Base-by-base conservation (phyloP, 2,888 invertebrate genomes). In the Sinodicranocentrus sp. region DNA sequence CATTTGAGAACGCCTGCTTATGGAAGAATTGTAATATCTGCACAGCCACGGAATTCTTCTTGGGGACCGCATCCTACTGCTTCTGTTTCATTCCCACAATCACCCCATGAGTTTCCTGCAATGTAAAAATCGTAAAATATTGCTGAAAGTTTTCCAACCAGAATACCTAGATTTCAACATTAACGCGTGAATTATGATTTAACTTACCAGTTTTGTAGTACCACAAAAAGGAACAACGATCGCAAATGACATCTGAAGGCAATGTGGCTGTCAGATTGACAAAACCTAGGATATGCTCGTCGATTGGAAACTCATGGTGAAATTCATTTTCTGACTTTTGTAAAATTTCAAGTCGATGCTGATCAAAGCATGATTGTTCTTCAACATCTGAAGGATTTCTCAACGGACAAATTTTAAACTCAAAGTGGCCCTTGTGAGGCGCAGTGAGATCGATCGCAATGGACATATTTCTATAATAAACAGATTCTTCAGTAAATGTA, bases 41-140 rank as follows among this genome's bases (percentile, higher is more conserved):
- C 68, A 39, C 86, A 86, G 1, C 86, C 86, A 0, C 84, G 65
- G 44, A 86, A 86, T 28, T 70, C 82, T 61, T 86, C 86, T 21
- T 86, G 86, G 15, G 65, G 61, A 0, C 86, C 86, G 28, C 86
- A 86, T 43, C 86, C 86, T 0, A 84, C 33, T 1, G 13, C 75
- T 1, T 17, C 28, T 10, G 79, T 67, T 5, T 79, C 84, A 71
- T 84, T 73, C 17, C 67, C 70, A 54, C 84, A 84, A 17, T 75
- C 48, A 33, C 84, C 84, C 79, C 79, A 80, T 1, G 79, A 80
- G 48, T 84, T 84, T 48, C 84, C 84, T 84, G 3, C 23, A 33
- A n/a, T n/a, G 21, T 59, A 59, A 71, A 79, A 52, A 28, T 15
- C 33, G 3, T 28, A 43, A 17, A 21, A 52, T 15, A 2, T 52